Base-by-base conservation (phyloP, 2,888 invertebrate species). In the Polyommatus iphigenia region DNA sequence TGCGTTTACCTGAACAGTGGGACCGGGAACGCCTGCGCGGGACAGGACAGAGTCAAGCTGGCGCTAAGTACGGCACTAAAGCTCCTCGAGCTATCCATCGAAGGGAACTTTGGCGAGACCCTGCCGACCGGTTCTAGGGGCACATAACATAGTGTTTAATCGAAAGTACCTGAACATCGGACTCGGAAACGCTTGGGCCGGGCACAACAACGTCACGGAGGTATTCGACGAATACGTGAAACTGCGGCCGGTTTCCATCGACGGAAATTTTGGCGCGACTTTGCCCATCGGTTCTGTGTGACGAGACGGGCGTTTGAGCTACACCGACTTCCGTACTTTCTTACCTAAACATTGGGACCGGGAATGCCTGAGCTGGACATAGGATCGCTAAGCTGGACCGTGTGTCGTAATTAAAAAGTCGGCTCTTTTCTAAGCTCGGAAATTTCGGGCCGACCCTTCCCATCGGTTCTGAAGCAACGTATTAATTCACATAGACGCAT, bases 271-370 rank as follows among this genome's bases (percentile, higher is more conserved):
- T 82, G 97, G 97, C 81, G 96, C 95, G 80, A 96, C 96, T 89
- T 96, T 96, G 92, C 97, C 97, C 94, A 97, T 96, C 83, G 97
- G 97, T 95, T 97, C 96, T 96, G 93, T 91, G 89, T 83, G 84
- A 83, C 32, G 71, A 77, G 84, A 86, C 89, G 84, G 84, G 67
- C 20, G 15, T 82, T 79, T 83, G 81, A 81, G 82, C 79, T 83
- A 81, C 80, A 80, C 46, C 95, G 13, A 18, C 67, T 72, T 36
- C 73, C 67, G 78, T 76, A 50, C 80, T 78, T 13, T 84, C 90
- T 94, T 95, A 96, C 96, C 96, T 96, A 95, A 95, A 96, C 88
- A 94, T 94, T 87, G 96, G 96, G 89, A 95, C 95, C 83, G 96
- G 96, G 92, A 95, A 97, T 76, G 95, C 95, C 91, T 96, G 96